phyloP scores from a whole-genome alignment of 2,888 invertebrate genomes.

The Diplazon laetatorius region DNA sequence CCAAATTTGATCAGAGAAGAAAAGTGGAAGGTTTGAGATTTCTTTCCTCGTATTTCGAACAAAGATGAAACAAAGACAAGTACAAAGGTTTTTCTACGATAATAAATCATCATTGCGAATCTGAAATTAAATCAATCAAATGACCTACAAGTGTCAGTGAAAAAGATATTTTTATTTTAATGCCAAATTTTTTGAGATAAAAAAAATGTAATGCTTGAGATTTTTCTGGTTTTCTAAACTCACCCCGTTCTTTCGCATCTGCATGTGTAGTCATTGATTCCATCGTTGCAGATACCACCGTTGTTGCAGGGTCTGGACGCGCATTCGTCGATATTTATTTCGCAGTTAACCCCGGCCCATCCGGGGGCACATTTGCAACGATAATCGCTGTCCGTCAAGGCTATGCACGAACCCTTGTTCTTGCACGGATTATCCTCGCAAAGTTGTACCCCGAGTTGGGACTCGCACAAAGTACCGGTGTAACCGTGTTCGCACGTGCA shows the following conservation, averaged over 20 bases:
- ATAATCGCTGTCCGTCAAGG: constrained; percentile 84
- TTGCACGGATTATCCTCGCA: constrained; percentile 91
- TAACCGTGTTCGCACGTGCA: constrained; percentile 89
- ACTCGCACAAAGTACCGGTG: constrained; percentile 88
- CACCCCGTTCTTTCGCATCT: constrained; percentile 89
- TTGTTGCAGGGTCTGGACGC: constrained; percentile 87
- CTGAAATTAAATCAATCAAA: no score
- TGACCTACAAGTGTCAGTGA: no score
- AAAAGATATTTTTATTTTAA: no score
- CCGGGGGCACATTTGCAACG: constrained; percentile 84
- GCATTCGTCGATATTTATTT: constrained; percentile 91
- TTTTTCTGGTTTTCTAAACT: constrained; percentile 51
- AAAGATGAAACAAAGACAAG: no score
- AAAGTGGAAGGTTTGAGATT: no score
- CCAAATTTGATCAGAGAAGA: no score
- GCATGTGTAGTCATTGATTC: constrained; percentile 90
- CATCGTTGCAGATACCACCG: constrained; percentile 89
- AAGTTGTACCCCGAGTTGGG: constrained; percentile 87
- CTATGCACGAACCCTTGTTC: constrained; percentile 90
- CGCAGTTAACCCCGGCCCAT: constrained; percentile 88
- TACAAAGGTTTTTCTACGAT: no score
- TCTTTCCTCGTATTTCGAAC: no score
- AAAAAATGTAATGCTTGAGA: neutral
- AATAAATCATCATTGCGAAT: no score
- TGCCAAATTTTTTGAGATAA: constrained; percentile 39